phyloP scores from a whole-genome alignment of 2,113 vertebrate genomes.

The Nannobrachium achirus region DNA sequence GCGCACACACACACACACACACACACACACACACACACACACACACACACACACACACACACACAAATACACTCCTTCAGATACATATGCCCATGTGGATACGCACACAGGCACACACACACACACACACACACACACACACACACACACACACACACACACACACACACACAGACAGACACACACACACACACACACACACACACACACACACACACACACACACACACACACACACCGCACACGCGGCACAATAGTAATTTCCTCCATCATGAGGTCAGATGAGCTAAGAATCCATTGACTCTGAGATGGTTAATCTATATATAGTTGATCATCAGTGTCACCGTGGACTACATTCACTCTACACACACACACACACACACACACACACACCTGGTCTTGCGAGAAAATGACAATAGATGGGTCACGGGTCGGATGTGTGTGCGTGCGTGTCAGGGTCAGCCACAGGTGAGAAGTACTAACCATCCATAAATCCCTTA shows the following conservation, averaged over 20 bases:
- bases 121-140: background rate
- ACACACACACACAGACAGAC: background rate
- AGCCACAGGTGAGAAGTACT: slow-evolving; percentile 58
- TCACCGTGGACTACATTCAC: slow-evolving; percentile 27
- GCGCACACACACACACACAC: background rate
- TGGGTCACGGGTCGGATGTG: slow-evolving; percentile 31
- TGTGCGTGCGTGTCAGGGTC: slow-evolving; percentile 45
- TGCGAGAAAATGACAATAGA: slow-evolving; percentile 44
- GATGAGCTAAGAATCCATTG: slow-evolving; percentile 16
- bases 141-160: too few species aligned
- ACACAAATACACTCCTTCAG: background rate
- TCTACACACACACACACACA: slow-evolving; percentile 30
- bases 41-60: background rate
- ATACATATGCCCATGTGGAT: too few species aligned
- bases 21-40: slow-evolving; percentile 6
- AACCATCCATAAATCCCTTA: slow-evolving; percentile 27
- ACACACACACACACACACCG: background rate
- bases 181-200: background rate
- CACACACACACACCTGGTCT: slow-evolving; percentile 15
- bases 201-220: background rate
- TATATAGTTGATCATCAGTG: slow-evolving; percentile 48
- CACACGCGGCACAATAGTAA: background rate
- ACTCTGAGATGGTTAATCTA: slow-evolving; percentile 36
- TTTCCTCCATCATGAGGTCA: slow-evolving; percentile 20
- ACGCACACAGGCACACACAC: background rate